Evolutionary conservation across 1,140 invertebrate genomes (phyloP).

Genomic region (Lepidurus apus): DNA sequence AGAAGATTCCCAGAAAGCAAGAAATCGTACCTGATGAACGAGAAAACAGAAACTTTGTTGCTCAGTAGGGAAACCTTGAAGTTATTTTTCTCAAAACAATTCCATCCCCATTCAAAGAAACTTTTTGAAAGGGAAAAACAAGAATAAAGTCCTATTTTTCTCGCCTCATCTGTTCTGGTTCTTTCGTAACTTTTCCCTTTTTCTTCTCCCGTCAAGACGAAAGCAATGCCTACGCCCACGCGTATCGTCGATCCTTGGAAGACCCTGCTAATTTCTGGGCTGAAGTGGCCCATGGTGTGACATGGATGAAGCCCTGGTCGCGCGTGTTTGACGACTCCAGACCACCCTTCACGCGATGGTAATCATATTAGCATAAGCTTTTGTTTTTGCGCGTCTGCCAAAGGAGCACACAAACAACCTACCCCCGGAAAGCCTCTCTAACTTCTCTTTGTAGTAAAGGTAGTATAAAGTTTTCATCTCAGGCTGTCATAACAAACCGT

Average conservation of each 20-base stretch:
- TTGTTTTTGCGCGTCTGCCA: background rate
- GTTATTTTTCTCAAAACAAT: too few species aligned
- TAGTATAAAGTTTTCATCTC: too few species aligned
- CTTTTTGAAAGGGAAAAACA: too few species aligned
- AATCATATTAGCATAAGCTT: constrained; percentile 38
- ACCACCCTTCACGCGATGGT: constrained; percentile 86
- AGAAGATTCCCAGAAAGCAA: too few species aligned
- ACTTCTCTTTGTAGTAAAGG: too few species aligned
- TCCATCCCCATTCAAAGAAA: too few species aligned
- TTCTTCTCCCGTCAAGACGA: background rate
- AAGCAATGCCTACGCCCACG: constrained; percentile 55
- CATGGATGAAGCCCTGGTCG: constrained; percentile 77
- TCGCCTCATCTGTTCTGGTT: background rate
- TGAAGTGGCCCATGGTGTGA: constrained; percentile 61
- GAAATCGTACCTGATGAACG: too few species aligned
- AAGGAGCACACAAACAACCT: background rate
- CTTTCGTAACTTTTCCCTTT: background rate
- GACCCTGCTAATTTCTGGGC: constrained; percentile 82
- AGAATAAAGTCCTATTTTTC: too few species aligned
- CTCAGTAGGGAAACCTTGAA: too few species aligned
- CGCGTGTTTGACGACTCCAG: constrained; percentile 76
- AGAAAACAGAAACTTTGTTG: too few species aligned
- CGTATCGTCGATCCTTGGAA: constrained; percentile 61
- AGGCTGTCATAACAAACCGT: too few species aligned
- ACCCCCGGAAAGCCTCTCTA: too few species aligned